These are phyloP conservation scores for Orussus abietinus DNA, from an alignment of 1,140 invertebrate species.

Conservation along the genomic window DNA sequence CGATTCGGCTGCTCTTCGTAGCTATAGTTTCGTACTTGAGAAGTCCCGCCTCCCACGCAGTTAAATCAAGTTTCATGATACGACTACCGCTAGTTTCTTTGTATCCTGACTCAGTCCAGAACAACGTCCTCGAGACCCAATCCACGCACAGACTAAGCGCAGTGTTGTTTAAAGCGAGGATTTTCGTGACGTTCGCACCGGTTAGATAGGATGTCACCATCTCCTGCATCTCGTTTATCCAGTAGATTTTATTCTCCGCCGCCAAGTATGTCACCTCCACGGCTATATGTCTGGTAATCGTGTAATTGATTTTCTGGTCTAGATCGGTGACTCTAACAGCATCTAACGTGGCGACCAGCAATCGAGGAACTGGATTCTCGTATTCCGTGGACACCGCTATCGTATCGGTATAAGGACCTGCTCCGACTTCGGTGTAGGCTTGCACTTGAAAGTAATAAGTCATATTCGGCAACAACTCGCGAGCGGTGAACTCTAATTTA, in stretches of 20 bases:
- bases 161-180: slow-evolving; percentile 64
- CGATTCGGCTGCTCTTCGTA: slow-evolving; percentile 52
- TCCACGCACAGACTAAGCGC: slow-evolving; percentile 71
- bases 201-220: slow-evolving; percentile 64
- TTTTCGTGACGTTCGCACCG: slow-evolving; percentile 57
- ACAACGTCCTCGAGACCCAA: slow-evolving; percentile 80
- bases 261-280: slow-evolving; percentile 61
- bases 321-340: slow-evolving; percentile 70
- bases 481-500: slow-evolving; percentile 56
- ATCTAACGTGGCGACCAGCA: slow-evolving; percentile 71
- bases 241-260: slow-evolving; percentile 73
- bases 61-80: slow-evolving; percentile 41
- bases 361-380: slow-evolving; percentile 71
- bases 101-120: slow-evolving; percentile 68
- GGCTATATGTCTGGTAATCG: slow-evolving; percentile 60
- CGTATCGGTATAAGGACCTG: slow-evolving; percentile 62
- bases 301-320: slow-evolving; percentile 60
- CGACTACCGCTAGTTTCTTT: slow-evolving; percentile 36
- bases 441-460: slow-evolving; percentile 78
- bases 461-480: slow-evolving; percentile 58
- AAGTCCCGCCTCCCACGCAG: slow-evolving; percentile 47
- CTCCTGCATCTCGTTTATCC: slow-evolving; percentile 79
- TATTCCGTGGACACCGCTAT: slow-evolving; percentile 61
- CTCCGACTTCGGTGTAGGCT: slow-evolving; percentile 73
- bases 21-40: slow-evolving; percentile 51